Evolutionary conservation across 2,113 vertebrate genomes (phyloP).

Genomic region (Rostratula benghalensis): DNA sequence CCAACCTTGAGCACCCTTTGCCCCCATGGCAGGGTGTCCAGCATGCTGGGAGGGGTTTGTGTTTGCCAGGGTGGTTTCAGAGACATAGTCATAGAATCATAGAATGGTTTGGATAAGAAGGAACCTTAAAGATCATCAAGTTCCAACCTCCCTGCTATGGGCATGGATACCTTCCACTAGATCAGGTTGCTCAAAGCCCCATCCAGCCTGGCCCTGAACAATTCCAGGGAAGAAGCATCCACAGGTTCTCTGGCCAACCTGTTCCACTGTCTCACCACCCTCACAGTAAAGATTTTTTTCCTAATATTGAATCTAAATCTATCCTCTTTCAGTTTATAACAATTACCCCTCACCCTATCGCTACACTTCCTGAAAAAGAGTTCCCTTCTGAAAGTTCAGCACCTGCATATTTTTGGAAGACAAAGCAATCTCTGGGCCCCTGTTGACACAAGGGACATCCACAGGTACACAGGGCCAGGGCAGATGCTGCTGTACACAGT

Average conservation of each 20-base stretch:
- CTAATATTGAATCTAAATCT: background rate
- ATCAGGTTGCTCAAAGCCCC: background rate
- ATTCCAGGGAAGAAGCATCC: background rate
- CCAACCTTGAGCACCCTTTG: background rate
- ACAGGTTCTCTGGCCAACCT: background rate
- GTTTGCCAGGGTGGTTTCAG: background rate
- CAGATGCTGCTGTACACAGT: background rate
- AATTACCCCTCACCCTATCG: background rate
- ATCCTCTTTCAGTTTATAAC: background rate
- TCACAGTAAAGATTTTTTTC: background rate
- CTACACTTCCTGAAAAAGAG: background rate
- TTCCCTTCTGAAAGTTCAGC: background rate
- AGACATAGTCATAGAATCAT: background rate
- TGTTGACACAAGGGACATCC: background rate
- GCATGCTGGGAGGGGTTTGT: background rate
- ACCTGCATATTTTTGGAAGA: background rate
- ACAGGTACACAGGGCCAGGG: accelerated
- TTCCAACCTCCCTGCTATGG: background rate
- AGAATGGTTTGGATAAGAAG: background rate
- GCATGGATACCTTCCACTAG: background rate
- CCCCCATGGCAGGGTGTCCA: background rate
- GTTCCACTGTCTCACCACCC: background rate
- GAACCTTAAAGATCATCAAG: background rate
- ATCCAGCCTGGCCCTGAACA: background rate
- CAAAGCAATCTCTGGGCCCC: background rate